phyloP scores from a whole-genome alignment of 2,888 invertebrate genomes.

The Nemurella pictetii region DNA sequence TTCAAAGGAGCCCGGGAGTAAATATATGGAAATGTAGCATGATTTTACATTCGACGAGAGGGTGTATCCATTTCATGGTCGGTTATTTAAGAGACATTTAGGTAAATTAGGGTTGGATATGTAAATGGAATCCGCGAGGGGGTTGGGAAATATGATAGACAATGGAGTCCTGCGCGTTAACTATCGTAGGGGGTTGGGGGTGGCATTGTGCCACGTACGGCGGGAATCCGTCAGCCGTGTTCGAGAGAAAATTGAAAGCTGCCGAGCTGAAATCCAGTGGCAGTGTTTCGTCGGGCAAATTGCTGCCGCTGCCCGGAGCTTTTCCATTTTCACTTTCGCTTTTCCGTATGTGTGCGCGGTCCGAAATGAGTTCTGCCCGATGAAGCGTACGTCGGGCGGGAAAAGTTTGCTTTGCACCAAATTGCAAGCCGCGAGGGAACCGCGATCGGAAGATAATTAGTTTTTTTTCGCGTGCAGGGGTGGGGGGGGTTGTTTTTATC shows the following conservation, averaged over 20 bases:
- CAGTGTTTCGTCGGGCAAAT: background rate
- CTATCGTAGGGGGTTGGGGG: background rate
- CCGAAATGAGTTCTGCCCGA: too few species aligned
- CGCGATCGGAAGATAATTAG: background rate
- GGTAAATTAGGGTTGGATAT: background rate
- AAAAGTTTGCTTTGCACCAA: background rate
- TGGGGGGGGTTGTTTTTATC: background rate
- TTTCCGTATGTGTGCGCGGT: background rate
- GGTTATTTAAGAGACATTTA: constrained; percentile 5
- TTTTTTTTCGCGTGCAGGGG: background rate
- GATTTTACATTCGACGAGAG: background rate
- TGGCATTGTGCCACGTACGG: background rate
- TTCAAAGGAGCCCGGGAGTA: background rate
- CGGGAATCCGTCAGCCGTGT: background rate
- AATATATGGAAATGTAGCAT: background rate
- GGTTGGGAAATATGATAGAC: background rate
- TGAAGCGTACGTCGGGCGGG: background rate
- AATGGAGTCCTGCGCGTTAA: background rate
- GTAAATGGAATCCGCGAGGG: background rate
- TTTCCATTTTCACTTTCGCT: background rate
- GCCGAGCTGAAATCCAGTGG: background rate
- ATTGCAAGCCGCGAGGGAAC: background rate
- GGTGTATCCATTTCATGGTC: constrained; percentile 5
- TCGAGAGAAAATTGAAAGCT: background rate
- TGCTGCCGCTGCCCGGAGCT: background rate